Conservation (phyloP, 2,113 vertebrate genomes). For the Pteronura brasiliensis region DNA sequence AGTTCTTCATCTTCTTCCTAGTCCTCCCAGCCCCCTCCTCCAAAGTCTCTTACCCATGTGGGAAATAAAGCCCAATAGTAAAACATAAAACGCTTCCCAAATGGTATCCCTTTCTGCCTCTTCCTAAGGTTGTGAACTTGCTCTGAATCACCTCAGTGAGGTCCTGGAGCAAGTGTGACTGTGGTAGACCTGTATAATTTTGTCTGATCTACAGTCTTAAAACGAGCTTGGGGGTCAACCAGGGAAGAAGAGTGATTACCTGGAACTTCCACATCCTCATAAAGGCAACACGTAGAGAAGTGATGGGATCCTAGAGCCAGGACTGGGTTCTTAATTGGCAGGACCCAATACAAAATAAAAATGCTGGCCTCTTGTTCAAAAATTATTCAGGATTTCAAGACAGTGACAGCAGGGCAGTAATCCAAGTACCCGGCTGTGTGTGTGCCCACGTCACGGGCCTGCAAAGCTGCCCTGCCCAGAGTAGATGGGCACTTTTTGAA, state of each 20-base stretch:
- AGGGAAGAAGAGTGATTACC: background rate
- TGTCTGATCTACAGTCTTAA: background rate
- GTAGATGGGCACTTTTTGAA: background rate
- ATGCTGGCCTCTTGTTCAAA: background rate
- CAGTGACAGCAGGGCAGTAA: background rate
- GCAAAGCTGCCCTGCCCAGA: background rate
- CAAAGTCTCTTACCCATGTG: background rate
- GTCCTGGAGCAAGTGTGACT: background rate
- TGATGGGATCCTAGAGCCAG: background rate
- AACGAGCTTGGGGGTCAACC: background rate
- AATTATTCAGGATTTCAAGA: background rate
- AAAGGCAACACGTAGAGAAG: background rate
- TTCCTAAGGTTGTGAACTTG: background rate
- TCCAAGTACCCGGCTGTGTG: rapidly evolving
- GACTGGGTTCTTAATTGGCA: background rate
- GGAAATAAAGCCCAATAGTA: background rate
- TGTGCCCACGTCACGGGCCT: rapidly evolving
- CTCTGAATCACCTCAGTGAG: background rate
- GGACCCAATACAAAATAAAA: background rate
- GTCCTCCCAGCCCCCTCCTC: background rate
- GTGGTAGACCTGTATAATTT: background rate
- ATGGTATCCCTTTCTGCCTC: background rate
- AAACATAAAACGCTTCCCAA: background rate
- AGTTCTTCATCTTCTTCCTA: background rate
- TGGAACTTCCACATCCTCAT: background rate